phyloP scores from a whole-genome alignment of 2,797 vertebrate species.

The Antennarius maculatus region DNA sequence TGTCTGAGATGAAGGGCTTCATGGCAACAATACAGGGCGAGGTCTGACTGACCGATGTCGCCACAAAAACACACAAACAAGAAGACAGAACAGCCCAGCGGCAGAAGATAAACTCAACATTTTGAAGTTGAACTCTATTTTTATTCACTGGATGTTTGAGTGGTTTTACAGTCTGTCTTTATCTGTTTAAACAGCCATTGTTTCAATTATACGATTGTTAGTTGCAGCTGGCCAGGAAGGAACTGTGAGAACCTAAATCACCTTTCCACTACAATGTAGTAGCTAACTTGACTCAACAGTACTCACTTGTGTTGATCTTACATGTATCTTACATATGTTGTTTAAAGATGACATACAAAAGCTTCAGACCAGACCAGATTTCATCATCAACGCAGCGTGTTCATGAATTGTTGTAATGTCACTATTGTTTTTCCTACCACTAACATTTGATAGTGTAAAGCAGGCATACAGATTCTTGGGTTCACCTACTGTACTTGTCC shows the following conservation, averaged over 20 bases:
- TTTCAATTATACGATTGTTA: neutral
- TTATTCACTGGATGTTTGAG: constrained; percentile 12
- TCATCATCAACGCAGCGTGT: too few relatives aligned
- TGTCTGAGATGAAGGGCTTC: constrained; percentile 26
- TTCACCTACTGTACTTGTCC: neutral
- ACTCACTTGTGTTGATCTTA: too few relatives aligned
- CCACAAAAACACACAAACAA: constrained; percentile 9
- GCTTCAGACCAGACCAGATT: too few relatives aligned
- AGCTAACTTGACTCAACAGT: too few relatives aligned
- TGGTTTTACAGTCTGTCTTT: neutral
- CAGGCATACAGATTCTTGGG: neutral
- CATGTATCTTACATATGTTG: too few relatives aligned
- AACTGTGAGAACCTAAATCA: neutral
- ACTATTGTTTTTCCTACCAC: too few relatives aligned
- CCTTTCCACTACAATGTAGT: too few relatives aligned
- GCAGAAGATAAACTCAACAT: constrained; percentile 1
- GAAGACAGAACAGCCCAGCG: neutral
- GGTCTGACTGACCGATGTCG: constrained; percentile 7
- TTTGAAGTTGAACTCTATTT: neutral
- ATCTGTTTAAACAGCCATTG: neutral
- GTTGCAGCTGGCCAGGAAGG: neutral
- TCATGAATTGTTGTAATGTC: neutral
- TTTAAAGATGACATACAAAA: too few relatives aligned
- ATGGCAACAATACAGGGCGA: constrained; percentile 27
- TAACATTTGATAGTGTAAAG: too few relatives aligned